Conservation (phyloP, 2,797 vertebrate genomes). For the Lithobates sylvaticus region DNA sequence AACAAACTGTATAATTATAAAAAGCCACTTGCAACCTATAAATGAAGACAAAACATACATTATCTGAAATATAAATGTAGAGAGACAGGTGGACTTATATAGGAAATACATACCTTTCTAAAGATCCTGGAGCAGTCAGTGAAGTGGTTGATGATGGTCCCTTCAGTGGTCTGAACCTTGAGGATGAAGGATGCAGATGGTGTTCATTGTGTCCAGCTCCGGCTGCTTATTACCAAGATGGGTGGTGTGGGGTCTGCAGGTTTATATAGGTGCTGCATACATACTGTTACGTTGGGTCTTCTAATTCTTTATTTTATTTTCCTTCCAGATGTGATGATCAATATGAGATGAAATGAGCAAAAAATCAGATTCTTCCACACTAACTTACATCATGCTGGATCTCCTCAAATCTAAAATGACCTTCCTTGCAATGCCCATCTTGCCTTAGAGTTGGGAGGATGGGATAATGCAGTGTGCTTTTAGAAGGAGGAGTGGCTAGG, state of each 20-base stretch:
- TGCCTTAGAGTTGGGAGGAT: neutral
- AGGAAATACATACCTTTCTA: slow-evolving; percentile 8
- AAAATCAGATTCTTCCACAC: neutral
- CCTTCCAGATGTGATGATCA: neutral
- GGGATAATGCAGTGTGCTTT: slow-evolving; percentile 2
- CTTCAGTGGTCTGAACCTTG: neutral
- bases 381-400: neutral
- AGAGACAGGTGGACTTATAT: neutral
- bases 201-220: slow-evolving; percentile 31
- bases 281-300: neutral
- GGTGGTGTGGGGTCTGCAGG: neutral
- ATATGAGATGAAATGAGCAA: neutral
- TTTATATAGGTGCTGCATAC: neutral
- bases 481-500: slow-evolving; percentile 1
- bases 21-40: neutral
- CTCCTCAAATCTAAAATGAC: neutral
- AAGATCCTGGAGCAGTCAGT: neutral
- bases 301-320: neutral
- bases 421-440: neutral
- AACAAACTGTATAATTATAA: neutral
- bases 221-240: neutral
- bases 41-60: neutral
- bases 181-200: slow-evolving; percentile 10
- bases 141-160: neutral
- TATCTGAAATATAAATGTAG: neutral